These are phyloP conservation scores for Drosophila suzukii DNA, from an alignment of 1,140 invertebrate genomes.

Conservation along the genomic window DNA sequence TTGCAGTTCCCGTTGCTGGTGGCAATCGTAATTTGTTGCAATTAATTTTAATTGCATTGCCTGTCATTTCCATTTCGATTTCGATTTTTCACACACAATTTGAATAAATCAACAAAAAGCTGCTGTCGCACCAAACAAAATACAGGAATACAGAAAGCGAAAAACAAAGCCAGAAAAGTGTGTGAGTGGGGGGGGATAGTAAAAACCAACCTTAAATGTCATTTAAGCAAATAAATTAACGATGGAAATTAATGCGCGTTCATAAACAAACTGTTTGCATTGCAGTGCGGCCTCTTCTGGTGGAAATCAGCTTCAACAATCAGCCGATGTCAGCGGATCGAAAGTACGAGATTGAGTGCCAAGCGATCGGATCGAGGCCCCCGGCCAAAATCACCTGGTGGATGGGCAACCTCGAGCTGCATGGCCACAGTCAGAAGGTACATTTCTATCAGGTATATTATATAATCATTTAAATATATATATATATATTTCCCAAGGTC, in stretches of 20 bases:
- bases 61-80: constrained; percentile 70
- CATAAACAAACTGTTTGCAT: constrained; percentile 38
- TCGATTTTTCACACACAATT: constrained; percentile 83
- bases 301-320: constrained; percentile 91
- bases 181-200: neutral
- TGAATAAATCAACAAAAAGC: constrained; percentile 77
- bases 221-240: constrained; percentile 81
- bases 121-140: constrained; percentile 32
- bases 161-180: constrained; percentile 6
- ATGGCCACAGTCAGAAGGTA: constrained; percentile 82
- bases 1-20: constrained; percentile 26
- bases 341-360: constrained; percentile 91
- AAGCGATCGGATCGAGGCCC: constrained; percentile 91
- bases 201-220: constrained; percentile 52
- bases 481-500: constrained; percentile 87
- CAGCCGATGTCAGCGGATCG: constrained; percentile 92
- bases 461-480: too few relatives aligned
- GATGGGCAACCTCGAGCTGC: constrained; percentile 89
- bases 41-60: constrained; percentile 82
- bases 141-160: constrained; percentile 7
- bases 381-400: constrained; percentile 92
- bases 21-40: constrained; percentile 74
- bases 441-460: too few relatives aligned
- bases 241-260: constrained; percentile 69
- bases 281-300: constrained; percentile 91